phyloP scores from a whole-genome alignment of 2,888 invertebrate genomes.

The Pterostichus niger region DNA sequence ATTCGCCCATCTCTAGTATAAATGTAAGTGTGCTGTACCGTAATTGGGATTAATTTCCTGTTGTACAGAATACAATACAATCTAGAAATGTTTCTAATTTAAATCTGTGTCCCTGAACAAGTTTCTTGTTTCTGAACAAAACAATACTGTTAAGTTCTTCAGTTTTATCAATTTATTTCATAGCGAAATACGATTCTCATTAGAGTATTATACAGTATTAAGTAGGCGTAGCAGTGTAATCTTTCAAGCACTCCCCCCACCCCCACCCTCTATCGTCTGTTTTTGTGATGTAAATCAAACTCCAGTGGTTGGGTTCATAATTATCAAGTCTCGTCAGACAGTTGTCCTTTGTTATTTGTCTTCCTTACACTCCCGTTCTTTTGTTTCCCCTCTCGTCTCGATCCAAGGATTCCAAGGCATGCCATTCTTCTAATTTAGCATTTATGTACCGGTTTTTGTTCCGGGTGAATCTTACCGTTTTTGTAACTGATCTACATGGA shows the following conservation, averaged over 20 bases:
- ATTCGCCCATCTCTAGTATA: no score
- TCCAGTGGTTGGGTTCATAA: conserved; percentile 39
- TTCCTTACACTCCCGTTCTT: conserved; percentile 40
- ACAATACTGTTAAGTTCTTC: no score
- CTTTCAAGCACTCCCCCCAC: not conserved
- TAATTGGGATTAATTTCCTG: no score
- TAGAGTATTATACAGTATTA: not conserved
- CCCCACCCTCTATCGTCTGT: conserved; percentile 2
- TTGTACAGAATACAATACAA: no score
- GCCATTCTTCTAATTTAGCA: conserved; percentile 48
- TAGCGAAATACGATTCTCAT: no score
- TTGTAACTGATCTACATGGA: conserved; percentile 31
- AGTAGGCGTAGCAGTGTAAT: conserved; percentile 6
- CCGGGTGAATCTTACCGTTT: conserved; percentile 8
- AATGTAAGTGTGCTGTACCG: no score
- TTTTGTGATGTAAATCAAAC: conserved; percentile 56
- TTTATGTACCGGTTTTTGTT: conserved; percentile 45
- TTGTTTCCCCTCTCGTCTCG: conserved; percentile 9
- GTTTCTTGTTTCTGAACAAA: no score
- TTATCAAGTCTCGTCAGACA: conserved; percentile 56
- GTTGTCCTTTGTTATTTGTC: conserved; percentile 58
- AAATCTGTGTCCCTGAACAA: no score
- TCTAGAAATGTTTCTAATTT: no score
- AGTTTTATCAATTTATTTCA: no score
- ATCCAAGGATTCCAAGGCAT: not conserved